phyloP scores from a whole-genome alignment of 2,113 vertebrate genomes.

The Ctenodactylus gundi region DNA sequence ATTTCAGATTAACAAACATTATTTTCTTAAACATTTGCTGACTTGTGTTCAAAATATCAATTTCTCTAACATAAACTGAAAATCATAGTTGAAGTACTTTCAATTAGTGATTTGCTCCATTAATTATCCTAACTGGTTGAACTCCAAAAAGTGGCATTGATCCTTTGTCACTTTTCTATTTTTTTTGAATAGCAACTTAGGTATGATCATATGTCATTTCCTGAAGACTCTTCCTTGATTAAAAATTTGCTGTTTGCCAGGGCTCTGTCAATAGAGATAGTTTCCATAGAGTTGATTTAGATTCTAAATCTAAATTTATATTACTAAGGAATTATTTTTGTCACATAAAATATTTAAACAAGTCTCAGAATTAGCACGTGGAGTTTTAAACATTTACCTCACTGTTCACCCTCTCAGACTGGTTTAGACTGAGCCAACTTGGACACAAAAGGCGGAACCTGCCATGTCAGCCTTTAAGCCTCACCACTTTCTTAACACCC shows the following conservation, averaged over 20 bases:
- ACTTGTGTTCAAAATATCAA: not conserved
- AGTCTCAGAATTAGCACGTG: not conserved
- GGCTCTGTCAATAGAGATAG: not conserved
- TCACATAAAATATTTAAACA: not conserved
- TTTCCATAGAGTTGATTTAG: not conserved
- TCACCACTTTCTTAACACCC: not conserved
- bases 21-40: not conserved
- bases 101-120: not conserved
- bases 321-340: not conserved
- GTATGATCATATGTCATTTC: fast-evolving
- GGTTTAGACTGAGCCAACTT: not conserved
- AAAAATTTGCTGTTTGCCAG: not conserved
- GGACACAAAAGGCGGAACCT: not conserved
- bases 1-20: not conserved
- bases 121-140: not conserved
- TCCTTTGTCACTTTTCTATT: not conserved
- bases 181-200: not conserved
- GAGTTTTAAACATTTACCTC: not conserved
- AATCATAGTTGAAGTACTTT: not conserved
- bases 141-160: not conserved
- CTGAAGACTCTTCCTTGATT: not conserved
- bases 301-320: too few relatives aligned
- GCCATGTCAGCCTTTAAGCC: not conserved
- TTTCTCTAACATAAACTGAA: not conserved
- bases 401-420: not conserved